Conservation (phyloP, 2,113 vertebrate species). For the Accipiter cooperii region DNA sequence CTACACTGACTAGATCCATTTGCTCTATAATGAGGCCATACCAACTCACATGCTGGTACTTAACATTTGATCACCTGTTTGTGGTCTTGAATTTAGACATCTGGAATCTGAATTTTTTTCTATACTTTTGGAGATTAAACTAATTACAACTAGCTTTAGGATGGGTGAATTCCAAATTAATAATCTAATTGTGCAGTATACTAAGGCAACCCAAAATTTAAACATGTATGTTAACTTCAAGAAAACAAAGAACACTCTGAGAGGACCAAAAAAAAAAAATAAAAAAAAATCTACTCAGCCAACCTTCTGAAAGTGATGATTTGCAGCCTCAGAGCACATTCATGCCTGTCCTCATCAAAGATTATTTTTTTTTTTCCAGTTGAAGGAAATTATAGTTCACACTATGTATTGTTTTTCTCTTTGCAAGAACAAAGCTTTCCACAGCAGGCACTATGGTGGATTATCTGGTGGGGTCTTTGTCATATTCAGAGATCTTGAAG, state of each 20-base stretch:
- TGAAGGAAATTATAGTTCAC: slow-evolving; percentile 47
- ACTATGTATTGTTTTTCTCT: neutral
- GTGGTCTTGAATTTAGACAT: neutral
- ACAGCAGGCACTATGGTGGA: neutral
- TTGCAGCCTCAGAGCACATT: neutral
- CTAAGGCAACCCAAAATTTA: neutral
- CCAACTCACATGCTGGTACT: neutral
- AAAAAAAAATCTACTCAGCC: neutral
- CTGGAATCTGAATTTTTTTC: neutral
- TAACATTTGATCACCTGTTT: neutral
- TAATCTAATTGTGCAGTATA: neutral
- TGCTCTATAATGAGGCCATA: neutral
- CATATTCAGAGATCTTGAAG: slow-evolving; percentile 25
- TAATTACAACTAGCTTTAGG: neutral
- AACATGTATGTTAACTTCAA: neutral
- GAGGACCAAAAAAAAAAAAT: neutral
- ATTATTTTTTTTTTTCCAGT: neutral
- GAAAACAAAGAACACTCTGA: neutral
- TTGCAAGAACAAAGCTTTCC: neutral
- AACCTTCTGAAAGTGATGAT: neutral
- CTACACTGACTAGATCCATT: neutral
- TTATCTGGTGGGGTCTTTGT: neutral
- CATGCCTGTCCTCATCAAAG: neutral
- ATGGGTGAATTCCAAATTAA: neutral
- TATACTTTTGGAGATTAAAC: neutral